A percentile compares a stretch with the other conserved stretches of the same genome.
These are phyloP conservation scores for Oryctolagus cuniculus DNA, from an alignment of 2,113 vertebrate genomes.

Conservation along the genomic window DNA sequence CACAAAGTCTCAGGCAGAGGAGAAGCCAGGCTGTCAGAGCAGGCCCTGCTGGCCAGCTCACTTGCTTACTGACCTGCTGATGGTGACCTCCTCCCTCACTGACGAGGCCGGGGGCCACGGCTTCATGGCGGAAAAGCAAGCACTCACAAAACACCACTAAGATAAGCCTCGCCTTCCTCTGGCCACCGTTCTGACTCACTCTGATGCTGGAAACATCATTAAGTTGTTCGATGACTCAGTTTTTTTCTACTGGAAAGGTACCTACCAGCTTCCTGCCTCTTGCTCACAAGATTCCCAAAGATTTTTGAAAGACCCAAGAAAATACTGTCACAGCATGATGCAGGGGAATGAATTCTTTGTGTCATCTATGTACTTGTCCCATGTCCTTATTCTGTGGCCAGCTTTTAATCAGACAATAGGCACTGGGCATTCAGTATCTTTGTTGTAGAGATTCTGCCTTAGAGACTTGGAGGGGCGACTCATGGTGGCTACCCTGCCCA, in stretches of 20 bases:
- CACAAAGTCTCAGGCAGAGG: background rate
- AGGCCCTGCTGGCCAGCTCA: background rate
- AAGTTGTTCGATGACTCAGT: background rate
- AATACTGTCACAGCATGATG: background rate
- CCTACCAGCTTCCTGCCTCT: background rate
- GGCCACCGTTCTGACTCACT: background rate
- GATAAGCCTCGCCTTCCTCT: background rate
- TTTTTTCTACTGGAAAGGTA: slow-evolving; percentile 41
- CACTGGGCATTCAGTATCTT: background rate
- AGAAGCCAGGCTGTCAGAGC: background rate
- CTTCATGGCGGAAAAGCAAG: background rate
- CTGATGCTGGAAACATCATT: background rate
- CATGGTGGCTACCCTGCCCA: background rate
- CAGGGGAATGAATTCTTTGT: background rate
- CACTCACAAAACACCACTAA: background rate
- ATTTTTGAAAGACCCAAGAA: slow-evolving; percentile 3
- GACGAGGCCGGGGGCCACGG: background rate
- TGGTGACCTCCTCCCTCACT: background rate
- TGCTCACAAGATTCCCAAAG: background rate
- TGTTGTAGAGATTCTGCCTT: background rate
- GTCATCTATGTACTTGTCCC: background rate
- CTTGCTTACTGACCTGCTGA: background rate
- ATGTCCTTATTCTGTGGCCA: background rate
- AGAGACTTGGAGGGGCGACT: too few species aligned
- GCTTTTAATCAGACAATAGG: background rate